Percentiles rank a stretch among this genome's conserved stretches.
Evolutionary conservation across 2,797 vertebrate species (phyloP).

Genomic region (Alcedo atthis): DNA sequence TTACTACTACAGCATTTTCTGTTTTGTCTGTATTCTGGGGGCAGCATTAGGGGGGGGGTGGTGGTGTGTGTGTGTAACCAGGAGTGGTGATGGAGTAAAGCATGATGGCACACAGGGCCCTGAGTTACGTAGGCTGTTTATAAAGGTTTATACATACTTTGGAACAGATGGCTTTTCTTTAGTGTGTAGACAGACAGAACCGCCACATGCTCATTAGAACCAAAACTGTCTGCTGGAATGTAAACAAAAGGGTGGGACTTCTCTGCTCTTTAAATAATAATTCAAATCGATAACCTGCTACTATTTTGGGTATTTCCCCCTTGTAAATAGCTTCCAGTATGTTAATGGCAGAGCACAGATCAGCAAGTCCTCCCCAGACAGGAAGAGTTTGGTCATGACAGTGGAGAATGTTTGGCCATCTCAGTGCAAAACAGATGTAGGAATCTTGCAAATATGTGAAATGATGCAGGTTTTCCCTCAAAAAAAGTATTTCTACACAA

Average conservation of each 20-base stretch:
- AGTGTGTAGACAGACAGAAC: neutral
- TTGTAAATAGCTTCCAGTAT: slow-evolving; percentile 57
- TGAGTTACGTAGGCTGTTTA: neutral
- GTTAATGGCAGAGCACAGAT: slow-evolving; percentile 6
- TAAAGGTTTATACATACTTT: neutral
- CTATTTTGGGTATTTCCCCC: slow-evolving; percentile 19
- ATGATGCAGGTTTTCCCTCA: neutral
- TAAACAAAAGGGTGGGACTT: slow-evolving; percentile 15
- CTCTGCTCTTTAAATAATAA: neutral
- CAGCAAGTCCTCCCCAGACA: neutral
- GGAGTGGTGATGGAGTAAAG: neutral
- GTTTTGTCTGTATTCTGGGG: neutral
- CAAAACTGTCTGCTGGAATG: slow-evolving; percentile 50
- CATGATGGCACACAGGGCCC: slow-evolving; percentile 12
- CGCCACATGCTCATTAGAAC: neutral
- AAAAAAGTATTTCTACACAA: neutral
- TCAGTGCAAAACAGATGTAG: slow-evolving; percentile 27
- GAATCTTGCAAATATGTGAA: neutral
- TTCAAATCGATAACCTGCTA: neutral
- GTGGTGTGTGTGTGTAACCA: neutral
- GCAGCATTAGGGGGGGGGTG: neutral
- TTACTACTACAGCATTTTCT: neutral
- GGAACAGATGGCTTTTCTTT: slow-evolving; percentile 31
- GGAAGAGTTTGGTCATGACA: slow-evolving; percentile 55
- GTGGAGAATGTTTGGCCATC: slow-evolving; percentile 26